phyloP scores from a whole-genome alignment of 2,888 invertebrate genomes.

The Hydraecia micacea region DNA sequence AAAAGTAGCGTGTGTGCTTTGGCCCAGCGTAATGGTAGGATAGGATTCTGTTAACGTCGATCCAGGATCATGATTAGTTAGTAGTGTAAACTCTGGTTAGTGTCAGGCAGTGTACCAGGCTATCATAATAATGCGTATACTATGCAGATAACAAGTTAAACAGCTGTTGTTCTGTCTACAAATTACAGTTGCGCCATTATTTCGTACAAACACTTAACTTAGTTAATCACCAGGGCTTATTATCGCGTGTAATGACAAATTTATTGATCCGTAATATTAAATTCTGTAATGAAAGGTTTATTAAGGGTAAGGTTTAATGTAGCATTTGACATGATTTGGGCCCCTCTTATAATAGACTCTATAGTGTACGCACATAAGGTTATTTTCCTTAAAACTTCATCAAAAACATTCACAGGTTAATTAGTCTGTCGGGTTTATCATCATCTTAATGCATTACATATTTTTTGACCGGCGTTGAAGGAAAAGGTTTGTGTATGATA shows the following conservation, averaged over 20 bases:
- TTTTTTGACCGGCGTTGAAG: too few relatives aligned
- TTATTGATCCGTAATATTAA: not conserved
- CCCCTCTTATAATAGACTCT: not conserved
- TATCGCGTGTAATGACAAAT: not conserved
- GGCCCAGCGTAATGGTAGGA: not conserved
- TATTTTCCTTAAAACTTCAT: not conserved
- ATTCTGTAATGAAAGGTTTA: not conserved
- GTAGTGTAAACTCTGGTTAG: not conserved
- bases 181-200: slow-evolving; percentile 38
- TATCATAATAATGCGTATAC: slow-evolving; percentile 23
- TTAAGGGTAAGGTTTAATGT: too few relatives aligned
- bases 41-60: not conserved
- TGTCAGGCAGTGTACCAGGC: slow-evolving; percentile 16
- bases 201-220: slow-evolving; percentile 29
- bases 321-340: not conserved
- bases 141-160: slow-evolving; percentile 34
- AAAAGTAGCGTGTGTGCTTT: too few relatives aligned
- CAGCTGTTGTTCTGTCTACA: slow-evolving; percentile 37
- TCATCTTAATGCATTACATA: too few relatives aligned
- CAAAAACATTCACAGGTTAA: not conserved
- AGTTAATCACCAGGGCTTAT: slow-evolving; percentile 12
- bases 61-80: not conserved
- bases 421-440: too few relatives aligned
- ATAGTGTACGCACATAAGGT: not conserved
- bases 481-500: too few relatives aligned